phyloP scores from a whole-genome alignment of 2,113 vertebrate species.

The Harpagus bidentatus region DNA sequence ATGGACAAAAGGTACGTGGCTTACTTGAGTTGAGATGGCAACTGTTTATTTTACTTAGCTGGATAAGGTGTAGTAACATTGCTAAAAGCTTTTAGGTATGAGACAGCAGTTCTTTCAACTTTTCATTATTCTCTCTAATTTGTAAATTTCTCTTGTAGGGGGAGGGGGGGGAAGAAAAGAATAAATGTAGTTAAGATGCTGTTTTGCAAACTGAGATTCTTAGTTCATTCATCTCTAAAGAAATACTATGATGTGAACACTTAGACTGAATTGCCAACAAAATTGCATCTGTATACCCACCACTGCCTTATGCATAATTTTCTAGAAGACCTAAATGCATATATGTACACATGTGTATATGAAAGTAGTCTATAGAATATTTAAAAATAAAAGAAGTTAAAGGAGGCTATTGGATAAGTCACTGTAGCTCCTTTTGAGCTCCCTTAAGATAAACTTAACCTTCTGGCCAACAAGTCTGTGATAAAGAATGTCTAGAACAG shows the following conservation, averaged over 20 bases:
- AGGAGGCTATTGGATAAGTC: not conserved
- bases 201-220: not conserved
- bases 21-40: not conserved
- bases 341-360: not conserved
- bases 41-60: not conserved
- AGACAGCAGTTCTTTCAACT: not conserved
- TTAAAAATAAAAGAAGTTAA: not conserved
- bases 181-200: not conserved
- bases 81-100: not conserved
- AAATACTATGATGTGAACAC: not conserved
- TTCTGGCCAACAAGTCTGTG: not conserved
- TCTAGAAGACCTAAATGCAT: not conserved
- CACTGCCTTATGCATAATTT: not conserved
- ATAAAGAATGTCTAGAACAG: not conserved
- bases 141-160: not conserved
- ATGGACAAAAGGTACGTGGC: slow-evolving; percentile 82
- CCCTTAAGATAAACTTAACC: not conserved
- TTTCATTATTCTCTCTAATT: not conserved
- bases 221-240: not conserved
- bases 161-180: not conserved
- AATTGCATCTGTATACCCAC: not conserved
- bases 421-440: not conserved
- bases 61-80: not conserved
- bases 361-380: not conserved
- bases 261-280: not conserved